Evolutionary conservation across 1,140 invertebrate genomes (phyloP), one percentile per base, ranked within the genome.

Genomic region (Elysia chlorotica): DNA sequence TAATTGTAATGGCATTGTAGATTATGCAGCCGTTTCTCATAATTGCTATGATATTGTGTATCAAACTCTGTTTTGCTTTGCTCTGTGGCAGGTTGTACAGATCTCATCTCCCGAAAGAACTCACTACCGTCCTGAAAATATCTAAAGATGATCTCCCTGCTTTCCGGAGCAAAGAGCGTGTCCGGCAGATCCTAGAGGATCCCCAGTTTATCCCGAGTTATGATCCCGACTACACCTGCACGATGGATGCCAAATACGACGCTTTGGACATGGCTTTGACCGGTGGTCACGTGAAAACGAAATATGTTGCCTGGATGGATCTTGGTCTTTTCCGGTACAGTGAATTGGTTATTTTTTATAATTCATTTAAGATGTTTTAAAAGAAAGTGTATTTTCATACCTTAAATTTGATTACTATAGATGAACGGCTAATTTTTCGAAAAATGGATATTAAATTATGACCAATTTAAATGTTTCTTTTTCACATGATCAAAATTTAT

Each of bases 221-320:
- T n/a, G 53, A 53, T 23, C 53, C 67, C 4, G 67, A 59, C 4
- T 69, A 69, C 35, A 69, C 67, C 25, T 69, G 67, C 21, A 59
- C 56, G 10, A 69, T 69, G 67, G 38, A 69, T 53, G 67, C 67
- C 31, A 69, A 69, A 28, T 69, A 69, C 38, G 67, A 69, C 38
- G 67, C 54, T 23, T 25, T 69, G 33, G 37, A 69, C 14, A 38
- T 59, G 54, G 67, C 67, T 28, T 30, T 69, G 19, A 37, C 57
- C 4, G n/a, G 21, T 1, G 67, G 28, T n/a, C 28, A 57, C 36
- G 21, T 59, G 2, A 57, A 59, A 53, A 30, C 67, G 25, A 59
- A 69, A 57, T 69, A 69, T 61, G 6, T 69, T 10, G 67, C 67
- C n/a, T 69, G 67, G 67, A 69, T 69, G 67, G 67, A 69, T 25